Evolutionary conservation across 2,113 vertebrate species (phyloP).

Genomic region (Archocentrus centrarchus): DNA sequence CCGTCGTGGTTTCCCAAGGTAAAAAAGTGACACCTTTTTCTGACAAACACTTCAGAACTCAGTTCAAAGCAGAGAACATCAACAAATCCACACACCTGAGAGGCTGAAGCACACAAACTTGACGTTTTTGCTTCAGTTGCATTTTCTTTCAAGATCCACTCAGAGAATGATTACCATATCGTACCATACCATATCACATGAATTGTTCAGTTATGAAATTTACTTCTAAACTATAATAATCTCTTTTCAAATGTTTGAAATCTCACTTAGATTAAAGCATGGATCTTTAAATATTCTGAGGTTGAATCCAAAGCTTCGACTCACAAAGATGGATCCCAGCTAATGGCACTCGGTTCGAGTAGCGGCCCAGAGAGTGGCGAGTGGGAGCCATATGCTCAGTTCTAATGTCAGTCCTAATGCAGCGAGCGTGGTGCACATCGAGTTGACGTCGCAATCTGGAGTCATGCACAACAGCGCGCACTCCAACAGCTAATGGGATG

Average conservation of each 20-base stretch:
- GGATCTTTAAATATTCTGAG: background rate
- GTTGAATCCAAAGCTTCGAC: conserved; percentile 36
- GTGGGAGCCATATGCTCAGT: conserved; percentile 38
- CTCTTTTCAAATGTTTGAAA: background rate
- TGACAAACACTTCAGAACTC: background rate
- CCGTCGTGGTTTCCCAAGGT: background rate
- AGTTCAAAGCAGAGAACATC: background rate
- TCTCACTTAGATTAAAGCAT: background rate
- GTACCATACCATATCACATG: background rate
- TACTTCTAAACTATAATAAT: conserved; percentile 1
- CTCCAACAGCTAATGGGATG: conserved; percentile 59
- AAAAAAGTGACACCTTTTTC: background rate
- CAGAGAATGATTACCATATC: background rate
- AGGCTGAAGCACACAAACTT: background rate
- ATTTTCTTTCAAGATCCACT: background rate
- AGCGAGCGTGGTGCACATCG: conserved; percentile 16
- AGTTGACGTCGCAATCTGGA: conserved; percentile 59
- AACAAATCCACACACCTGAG: background rate
- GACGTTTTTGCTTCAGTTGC: background rate
- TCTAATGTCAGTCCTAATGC: conserved; percentile 26
- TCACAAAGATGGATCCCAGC: conserved; percentile 39
- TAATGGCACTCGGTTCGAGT: conserved; percentile 12
- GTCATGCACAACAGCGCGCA: background rate
- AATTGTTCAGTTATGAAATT: background rate
- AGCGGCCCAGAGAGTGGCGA: background rate